A percentile compares a stretch with the other conserved stretches of the same genome.
Evolutionary conservation across 2,113 vertebrate genomes (phyloP).

Genomic region (Oreochromis tanganicae): DNA sequence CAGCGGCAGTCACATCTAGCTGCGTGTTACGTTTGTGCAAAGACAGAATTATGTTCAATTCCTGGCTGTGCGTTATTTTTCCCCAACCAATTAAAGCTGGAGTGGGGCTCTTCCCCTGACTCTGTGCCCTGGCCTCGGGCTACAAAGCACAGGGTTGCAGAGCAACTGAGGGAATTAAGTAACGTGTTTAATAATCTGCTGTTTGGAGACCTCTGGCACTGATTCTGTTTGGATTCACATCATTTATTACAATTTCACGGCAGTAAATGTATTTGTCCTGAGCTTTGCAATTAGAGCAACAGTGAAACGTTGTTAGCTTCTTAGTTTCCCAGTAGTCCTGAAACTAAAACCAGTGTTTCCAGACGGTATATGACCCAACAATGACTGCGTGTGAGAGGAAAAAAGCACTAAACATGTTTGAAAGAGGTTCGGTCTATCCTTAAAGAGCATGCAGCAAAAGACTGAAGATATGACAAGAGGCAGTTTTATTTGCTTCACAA

Average conservation of each 20-base stretch:
- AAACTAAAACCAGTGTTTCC: not conserved
- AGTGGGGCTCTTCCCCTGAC: not conserved
- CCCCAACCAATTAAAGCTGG: constrained; percentile 30
- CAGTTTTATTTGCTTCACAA: not conserved
- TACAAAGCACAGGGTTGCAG: not conserved
- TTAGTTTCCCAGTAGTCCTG: not conserved
- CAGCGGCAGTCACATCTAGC: not conserved
- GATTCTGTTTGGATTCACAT: constrained; percentile 24
- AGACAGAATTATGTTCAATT: not conserved
- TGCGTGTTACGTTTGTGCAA: not conserved
- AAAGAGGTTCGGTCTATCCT: not conserved
- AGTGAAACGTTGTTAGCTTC: not conserved
- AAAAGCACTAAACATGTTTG: not conserved
- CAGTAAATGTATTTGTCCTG: not conserved
- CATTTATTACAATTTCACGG: constrained; percentile 26
- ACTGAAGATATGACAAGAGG: not conserved
- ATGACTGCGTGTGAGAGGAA: not conserved
- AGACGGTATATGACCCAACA: not conserved
- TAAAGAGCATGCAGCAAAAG: not conserved
- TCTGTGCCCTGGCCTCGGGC: not conserved
- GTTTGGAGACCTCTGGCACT: constrained; percentile 18
- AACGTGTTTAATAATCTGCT: constrained; percentile 50
- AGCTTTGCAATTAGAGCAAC: not conserved
- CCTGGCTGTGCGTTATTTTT: constrained; percentile 16
- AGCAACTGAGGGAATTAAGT: constrained; percentile 35